Percentiles rank a stretch among this genome's conserved stretches.
Evolutionary conservation across 2,888 invertebrate genomes (phyloP).

Genomic region (Ischnus inquisitorius): DNA sequence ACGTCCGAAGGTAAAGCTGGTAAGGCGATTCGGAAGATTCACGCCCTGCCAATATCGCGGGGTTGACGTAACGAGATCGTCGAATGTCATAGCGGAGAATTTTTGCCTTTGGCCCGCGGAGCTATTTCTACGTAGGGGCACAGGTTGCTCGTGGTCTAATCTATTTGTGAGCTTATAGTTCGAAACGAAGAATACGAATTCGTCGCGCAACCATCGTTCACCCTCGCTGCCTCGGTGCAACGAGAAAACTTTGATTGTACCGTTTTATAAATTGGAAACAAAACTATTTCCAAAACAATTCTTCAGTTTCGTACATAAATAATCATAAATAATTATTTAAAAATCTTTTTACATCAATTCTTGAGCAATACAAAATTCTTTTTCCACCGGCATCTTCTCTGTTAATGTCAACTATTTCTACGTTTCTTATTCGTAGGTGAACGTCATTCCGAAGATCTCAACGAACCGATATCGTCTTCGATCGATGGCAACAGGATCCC

Average conservation of each 20-base stretch:
- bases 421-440: too few relatives aligned
- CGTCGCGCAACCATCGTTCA: background rate
- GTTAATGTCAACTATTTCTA: too few relatives aligned
- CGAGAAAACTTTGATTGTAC: background rate
- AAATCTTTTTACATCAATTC: too few relatives aligned
- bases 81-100: constrained; percentile 67
- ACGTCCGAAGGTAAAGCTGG: constrained; percentile 63
- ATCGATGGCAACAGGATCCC: too few relatives aligned
- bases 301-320: background rate
- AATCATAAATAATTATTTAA: too few relatives aligned
- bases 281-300: background rate
- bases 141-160: constrained; percentile 58
- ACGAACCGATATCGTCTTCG: too few relatives aligned
- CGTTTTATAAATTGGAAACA: too few relatives aligned
- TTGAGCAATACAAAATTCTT: too few relatives aligned
- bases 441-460: too few relatives aligned
- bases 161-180: constrained; percentile 55
- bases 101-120: constrained; percentile 52
- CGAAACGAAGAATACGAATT: background rate
- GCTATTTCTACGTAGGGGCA: constrained; percentile 65
- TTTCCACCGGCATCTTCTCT: too few relatives aligned
- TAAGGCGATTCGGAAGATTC: constrained; percentile 12
- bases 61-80: constrained; percentile 69
- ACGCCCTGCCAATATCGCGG: constrained; percentile 68
- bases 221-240: constrained; percentile 8